A percentile compares a stretch with the other conserved stretches of the same genome.
These are phyloP conservation scores for Mormyrops boulengeri DNA, from an alignment of 2,797 vertebrate species.

Conservation along the genomic window DNA sequence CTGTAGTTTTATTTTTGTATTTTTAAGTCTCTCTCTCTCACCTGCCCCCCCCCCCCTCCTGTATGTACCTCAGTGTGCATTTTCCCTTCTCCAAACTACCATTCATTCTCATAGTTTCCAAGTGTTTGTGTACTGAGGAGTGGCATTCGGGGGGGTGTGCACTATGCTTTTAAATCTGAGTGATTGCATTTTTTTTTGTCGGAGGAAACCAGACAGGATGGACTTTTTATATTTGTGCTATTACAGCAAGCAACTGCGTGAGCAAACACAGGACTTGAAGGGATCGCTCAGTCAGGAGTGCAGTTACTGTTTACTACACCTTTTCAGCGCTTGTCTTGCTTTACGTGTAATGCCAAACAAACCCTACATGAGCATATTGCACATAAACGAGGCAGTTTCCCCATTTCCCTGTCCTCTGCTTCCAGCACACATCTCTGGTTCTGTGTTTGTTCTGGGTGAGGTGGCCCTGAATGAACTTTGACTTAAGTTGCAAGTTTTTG, in stretches of 20 bases:
- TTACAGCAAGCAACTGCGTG: constrained; percentile 46
- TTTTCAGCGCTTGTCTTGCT: constrained; percentile 52
- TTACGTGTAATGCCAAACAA: constrained; percentile 53
- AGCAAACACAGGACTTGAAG: constrained; percentile 50
- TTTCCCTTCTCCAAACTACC: constrained; percentile 43
- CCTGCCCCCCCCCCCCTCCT: constrained; percentile 44
- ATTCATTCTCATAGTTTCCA: constrained; percentile 51
- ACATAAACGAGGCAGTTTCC: constrained; percentile 36
- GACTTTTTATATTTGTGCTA: constrained; percentile 55
- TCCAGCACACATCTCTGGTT: constrained; percentile 20
- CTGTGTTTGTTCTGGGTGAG: constrained; percentile 16
- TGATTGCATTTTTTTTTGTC: constrained; percentile 52
- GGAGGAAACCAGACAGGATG: constrained; percentile 37
- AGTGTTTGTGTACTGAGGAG: constrained; percentile 51
- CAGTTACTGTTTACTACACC: constrained; percentile 54
- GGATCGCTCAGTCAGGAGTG: constrained; percentile 39
- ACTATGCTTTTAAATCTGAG: constrained; percentile 43
- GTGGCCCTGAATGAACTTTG: constrained; percentile 27
- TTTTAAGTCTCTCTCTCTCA: constrained; percentile 52
- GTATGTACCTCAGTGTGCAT: constrained; percentile 59
- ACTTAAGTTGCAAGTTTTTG: constrained; percentile 45
- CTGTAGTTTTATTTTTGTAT: constrained; percentile 76
- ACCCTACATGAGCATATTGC: constrained; percentile 43
- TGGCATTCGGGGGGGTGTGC: constrained; percentile 50
- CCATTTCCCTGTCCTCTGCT: constrained; percentile 32